Evolutionary conservation across 2,113 vertebrate genomes (phyloP).

Genomic region (Lampris megalopsis): DNA sequence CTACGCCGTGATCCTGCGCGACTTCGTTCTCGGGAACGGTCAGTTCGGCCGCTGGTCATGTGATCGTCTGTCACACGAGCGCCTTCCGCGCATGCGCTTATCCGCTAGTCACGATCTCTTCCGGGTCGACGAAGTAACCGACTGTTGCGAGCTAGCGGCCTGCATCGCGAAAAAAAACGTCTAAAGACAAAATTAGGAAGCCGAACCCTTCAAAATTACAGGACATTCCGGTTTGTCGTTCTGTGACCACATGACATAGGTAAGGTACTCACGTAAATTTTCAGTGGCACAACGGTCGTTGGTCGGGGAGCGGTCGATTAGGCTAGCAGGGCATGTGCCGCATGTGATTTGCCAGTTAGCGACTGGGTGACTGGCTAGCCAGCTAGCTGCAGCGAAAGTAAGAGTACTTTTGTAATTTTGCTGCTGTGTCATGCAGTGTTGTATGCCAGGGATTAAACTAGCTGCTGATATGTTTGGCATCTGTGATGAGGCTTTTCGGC

Average conservation of each 20-base stretch:
- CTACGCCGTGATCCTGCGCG: constrained; percentile 66
- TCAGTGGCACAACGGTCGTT: neutral
- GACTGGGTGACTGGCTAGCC: constrained; percentile 30
- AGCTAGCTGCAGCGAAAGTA: constrained; percentile 42
- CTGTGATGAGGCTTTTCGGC: too few species aligned
- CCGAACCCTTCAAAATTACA: constrained; percentile 4
- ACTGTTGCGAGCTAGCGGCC: constrained; percentile 66
- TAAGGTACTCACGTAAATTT: constrained; percentile 35
- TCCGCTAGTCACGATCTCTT: constrained; percentile 39
- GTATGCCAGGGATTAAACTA: rapidly evolving
- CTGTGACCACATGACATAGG: constrained; percentile 73
- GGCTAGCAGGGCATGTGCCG: constrained; percentile 64
- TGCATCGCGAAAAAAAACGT: constrained; percentile 11
- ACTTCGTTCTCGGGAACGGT: constrained; percentile 45
- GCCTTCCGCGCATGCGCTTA: constrained; percentile 47
- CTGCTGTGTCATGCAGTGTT: neutral
- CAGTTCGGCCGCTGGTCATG: constrained; percentile 77
- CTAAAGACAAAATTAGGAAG: neutral
- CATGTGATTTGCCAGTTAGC: constrained; percentile 67
- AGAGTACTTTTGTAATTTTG: rapidly evolving
- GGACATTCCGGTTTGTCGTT: constrained; percentile 4
- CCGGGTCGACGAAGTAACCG: constrained; percentile 70
- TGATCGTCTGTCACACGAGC: constrained; percentile 33
- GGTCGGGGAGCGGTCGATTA: neutral
- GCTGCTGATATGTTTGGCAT: neutral